Percentiles rank a stretch among this genome's conserved stretches.
phyloP scores from a whole-genome alignment of 2,888 invertebrate species.

The Dryobotodes eremita region DNA sequence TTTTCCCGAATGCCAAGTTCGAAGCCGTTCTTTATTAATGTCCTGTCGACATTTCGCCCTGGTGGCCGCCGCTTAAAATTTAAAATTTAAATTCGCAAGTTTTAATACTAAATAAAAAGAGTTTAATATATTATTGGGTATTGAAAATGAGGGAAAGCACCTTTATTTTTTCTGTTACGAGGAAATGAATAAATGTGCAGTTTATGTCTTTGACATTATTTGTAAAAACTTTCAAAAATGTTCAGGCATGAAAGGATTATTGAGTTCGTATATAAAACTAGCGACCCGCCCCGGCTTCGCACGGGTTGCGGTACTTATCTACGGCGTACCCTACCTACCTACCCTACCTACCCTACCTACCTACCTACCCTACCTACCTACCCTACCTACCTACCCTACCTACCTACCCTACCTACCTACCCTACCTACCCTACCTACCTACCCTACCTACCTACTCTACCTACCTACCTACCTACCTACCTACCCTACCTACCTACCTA shows the following conservation, averaged over 20 bases:
- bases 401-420: no score
- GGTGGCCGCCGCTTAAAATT: slow-evolving; percentile 53
- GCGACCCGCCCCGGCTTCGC: no score
- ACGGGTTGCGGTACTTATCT: no score
- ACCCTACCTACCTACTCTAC: no score
- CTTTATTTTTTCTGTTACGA: slow-evolving; percentile 2
- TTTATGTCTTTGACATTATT: not conserved
- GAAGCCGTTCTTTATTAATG: slow-evolving; percentile 59
- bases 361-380: no score
- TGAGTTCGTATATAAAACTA: not conserved
- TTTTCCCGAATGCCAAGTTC: slow-evolving; percentile 53
- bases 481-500: no score
- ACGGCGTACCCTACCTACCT: no score
- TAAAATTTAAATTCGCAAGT: slow-evolving; percentile 56
- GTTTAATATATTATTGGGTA: slow-evolving; percentile 42
- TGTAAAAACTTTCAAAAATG: not conserved
- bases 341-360: no score
- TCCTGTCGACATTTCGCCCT: slow-evolving; percentile 60
- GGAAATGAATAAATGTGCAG: slow-evolving; percentile 1
- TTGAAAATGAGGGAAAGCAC: slow-evolving; percentile 13
- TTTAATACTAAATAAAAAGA: slow-evolving; percentile 49
- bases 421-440: no score
- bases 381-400: no score
- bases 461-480: no score
- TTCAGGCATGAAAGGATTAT: not conserved